Percentiles rank a stretch among this genome's conserved stretches.
Conservation (phyloP, 2,888 invertebrate genomes). For the Erebia palarica region DNA sequence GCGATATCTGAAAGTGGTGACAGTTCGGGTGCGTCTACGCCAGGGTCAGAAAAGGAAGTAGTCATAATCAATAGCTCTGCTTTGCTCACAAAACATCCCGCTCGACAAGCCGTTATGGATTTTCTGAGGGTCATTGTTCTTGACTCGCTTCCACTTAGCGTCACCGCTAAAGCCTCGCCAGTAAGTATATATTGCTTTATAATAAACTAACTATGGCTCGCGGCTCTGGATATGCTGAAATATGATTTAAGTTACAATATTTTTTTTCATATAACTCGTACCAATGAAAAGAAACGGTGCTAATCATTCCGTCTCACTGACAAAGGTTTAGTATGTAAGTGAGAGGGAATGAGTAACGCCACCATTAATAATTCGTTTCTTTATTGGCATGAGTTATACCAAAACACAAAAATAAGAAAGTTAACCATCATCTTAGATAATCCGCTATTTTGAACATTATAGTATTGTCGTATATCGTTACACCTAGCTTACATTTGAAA, state of each 20-base stretch:
- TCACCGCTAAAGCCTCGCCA: slow-evolving; percentile 89
- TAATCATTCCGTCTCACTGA: too few relatives aligned
- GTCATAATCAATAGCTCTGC: slow-evolving; percentile 74
- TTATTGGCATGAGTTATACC: too few relatives aligned
- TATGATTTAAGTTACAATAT: not conserved
- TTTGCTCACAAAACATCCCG: slow-evolving; percentile 87
- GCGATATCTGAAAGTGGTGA: slow-evolving; percentile 85
- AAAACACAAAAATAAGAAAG: too few relatives aligned
- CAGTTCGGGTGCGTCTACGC: slow-evolving; percentile 91
- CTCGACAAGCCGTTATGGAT: slow-evolving; percentile 95
- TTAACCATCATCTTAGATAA: too few relatives aligned
- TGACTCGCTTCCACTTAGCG: slow-evolving; percentile 94
- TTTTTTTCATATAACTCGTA: too few relatives aligned
- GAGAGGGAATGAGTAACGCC: too few relatives aligned
- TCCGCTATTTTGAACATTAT: too few relatives aligned
- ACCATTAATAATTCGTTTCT: too few relatives aligned
- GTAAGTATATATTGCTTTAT: slow-evolving; percentile 53
- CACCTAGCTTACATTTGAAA: too few relatives aligned
- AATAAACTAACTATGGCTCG: not conserved
- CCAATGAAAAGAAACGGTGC: too few relatives aligned
- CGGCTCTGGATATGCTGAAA: not conserved
- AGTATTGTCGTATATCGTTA: too few relatives aligned
- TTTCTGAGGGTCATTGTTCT: slow-evolving; percentile 96
- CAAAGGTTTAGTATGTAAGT: too few relatives aligned
- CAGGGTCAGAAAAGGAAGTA: slow-evolving; percentile 83